Percentiles rank a stretch among this genome's conserved stretches.
Evolutionary conservation across 2,888 invertebrate species (phyloP).

Genomic region (Chydorus sphaericus): DNA sequence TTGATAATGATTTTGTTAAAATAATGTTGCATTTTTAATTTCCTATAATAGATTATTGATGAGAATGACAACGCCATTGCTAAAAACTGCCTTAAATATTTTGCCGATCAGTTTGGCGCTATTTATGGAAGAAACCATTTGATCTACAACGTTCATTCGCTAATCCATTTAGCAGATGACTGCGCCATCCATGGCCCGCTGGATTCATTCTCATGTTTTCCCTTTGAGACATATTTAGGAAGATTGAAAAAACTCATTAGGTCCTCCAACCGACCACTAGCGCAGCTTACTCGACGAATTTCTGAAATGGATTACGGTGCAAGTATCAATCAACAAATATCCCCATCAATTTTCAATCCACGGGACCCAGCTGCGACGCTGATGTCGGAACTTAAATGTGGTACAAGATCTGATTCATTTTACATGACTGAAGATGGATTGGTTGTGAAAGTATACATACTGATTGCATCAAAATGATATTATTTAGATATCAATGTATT

Average conservation of each 20-base stretch:
- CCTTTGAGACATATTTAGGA: background rate
- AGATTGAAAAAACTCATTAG: background rate
- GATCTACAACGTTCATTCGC: background rate
- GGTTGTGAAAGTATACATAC: too few species aligned
- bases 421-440: too few species aligned
- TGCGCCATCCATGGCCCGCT: background rate
- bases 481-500: too few species aligned
- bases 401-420: too few species aligned
- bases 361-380: too few species aligned
- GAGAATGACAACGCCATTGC: background rate
- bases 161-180: background rate
- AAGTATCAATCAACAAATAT: background rate
- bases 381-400: too few species aligned
- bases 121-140: background rate
- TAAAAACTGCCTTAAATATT: background rate
- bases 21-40: too few species aligned
- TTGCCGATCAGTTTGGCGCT: background rate
- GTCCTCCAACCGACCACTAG: background rate
- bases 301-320: background rate
- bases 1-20: too few species aligned
- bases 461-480: too few species aligned
- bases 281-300: background rate
- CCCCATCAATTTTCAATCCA: too few species aligned
- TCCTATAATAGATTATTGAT: too few species aligned
- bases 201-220: background rate